phyloP scores from a whole-genome alignment of 2,113 vertebrate species.

The Ardeotis arabs region DNA sequence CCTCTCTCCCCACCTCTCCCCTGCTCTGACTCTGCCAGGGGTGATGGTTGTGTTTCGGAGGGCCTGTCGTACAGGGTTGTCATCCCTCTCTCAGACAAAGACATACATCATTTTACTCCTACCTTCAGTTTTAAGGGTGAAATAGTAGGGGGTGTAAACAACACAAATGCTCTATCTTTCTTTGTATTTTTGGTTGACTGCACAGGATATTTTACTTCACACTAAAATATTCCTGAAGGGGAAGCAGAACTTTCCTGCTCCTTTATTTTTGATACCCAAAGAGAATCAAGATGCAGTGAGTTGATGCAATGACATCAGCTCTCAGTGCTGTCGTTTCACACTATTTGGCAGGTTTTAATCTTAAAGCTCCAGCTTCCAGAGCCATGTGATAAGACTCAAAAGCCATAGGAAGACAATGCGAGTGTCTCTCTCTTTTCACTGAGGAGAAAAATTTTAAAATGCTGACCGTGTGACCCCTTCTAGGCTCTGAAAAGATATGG shows the following conservation, averaged over 20 bases:
- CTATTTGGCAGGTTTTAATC: neutral
- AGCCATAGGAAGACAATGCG: neutral
- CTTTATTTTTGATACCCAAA: neutral
- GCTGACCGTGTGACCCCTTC: neutral
- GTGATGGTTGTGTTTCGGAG: neutral
- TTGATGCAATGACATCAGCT: neutral
- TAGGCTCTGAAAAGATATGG: neutral
- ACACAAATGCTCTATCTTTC: neutral
- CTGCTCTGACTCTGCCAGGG: neutral
- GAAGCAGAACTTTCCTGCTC: neutral
- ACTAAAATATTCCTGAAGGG: neutral
- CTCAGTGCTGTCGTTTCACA: neutral
- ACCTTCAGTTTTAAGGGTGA: neutral
- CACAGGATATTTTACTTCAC: neutral
- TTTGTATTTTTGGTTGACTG: neutral
- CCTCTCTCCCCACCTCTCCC: neutral
- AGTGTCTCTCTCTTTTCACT: neutral
- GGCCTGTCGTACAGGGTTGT: neutral
- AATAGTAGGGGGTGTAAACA: neutral
- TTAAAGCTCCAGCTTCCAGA: neutral
- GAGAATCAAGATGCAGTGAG: neutral
- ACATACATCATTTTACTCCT: neutral
- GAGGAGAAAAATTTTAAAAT: neutral
- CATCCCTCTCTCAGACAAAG: neutral
- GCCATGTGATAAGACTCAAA: neutral